Base-by-base conservation (phyloP, 2,113 vertebrate species). In the Potamarius usumacintae region DNA sequence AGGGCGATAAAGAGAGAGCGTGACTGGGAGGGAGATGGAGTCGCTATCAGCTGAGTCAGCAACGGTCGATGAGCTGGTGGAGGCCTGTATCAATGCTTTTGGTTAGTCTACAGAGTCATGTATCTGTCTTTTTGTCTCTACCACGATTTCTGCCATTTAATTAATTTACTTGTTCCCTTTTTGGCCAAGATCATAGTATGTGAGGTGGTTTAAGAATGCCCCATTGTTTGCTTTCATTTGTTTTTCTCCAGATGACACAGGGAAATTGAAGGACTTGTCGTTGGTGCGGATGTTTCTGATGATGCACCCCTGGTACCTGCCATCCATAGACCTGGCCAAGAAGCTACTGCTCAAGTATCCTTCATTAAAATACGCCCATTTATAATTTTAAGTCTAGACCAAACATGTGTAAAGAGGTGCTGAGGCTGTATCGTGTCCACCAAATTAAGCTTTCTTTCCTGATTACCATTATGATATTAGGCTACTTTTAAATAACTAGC, bases 231-330 rank as follows among this genome's bases (percentile, higher is more conserved):
- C 7, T 55, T 80, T 18, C 20, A 25, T 62, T 62, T 81, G n/a
- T 0, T 86, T 58, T 85, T 86, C 85, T 90, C 62, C 86, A 98
- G 97, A 97, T 89, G 95, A 96, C 53, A 94, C 92, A 9, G 97
- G 97, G 34, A 93, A 94, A 53, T 91, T 97, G 85, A 95, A 94
- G 86, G 96, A 97, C 57, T 85, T 92, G 0, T 91, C 96, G 84
- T 87, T 97, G 86, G 95, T 97, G 22, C 95, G 96, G 22, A 97
- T 97, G 96, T 97, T 98, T 81, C 95, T 98, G 72, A 97, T 97
- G 97, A 97, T 98, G 97, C 97, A 98, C 48, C 96, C 97, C 2
- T 98, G 97, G 97, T 98, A 97, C 91, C 96, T 97, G 72, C 95
- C 97, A 2, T 98, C 97, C 5, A 93, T 95, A 0, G 95, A 97